Conservation (phyloP, 2,113 vertebrate genomes). For the Prolemur simus region DNA sequence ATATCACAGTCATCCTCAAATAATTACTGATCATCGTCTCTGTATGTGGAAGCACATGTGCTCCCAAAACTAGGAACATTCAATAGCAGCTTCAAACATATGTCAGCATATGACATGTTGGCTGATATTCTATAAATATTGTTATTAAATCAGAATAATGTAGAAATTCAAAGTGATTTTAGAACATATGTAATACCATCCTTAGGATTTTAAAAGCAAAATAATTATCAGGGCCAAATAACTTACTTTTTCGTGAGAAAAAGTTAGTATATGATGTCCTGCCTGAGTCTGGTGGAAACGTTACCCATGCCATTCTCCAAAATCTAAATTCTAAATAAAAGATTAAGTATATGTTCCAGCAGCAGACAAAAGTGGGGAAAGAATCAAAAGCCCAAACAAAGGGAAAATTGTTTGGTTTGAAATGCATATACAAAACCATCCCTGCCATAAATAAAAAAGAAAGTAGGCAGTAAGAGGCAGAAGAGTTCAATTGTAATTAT, state of each 20-base stretch:
- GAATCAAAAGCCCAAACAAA: slow-evolving; percentile 26
- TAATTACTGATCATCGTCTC: neutral
- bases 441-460: slow-evolving; percentile 18
- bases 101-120: neutral
- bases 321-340: slow-evolving; percentile 43
- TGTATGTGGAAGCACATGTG: neutral
- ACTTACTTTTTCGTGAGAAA: neutral
- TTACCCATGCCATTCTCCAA: neutral
- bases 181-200: neutral
- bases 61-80: slow-evolving; percentile 10
- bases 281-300: neutral
- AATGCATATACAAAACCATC: slow-evolving; percentile 12
- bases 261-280: neutral
- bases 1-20: neutral
- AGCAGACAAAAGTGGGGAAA: slow-evolving; percentile 36
- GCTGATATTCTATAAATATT: neutral
- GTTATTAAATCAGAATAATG: slow-evolving; percentile 42
- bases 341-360: slow-evolving; percentile 25
- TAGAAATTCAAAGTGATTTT: slow-evolving; percentile 34
- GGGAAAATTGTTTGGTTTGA: slow-evolving; percentile 36
- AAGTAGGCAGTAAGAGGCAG: neutral
- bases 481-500: slow-evolving; percentile 33
- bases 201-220: neutral
- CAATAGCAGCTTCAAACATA: neutral
- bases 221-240: slow-evolving; percentile 20